A percentile compares a stretch with the other conserved stretches of the same genome.
These are phyloP conservation scores for Steinernema hermaphroditum DNA, from an alignment of 2,888 invertebrate species.

Conservation along the genomic window DNA sequence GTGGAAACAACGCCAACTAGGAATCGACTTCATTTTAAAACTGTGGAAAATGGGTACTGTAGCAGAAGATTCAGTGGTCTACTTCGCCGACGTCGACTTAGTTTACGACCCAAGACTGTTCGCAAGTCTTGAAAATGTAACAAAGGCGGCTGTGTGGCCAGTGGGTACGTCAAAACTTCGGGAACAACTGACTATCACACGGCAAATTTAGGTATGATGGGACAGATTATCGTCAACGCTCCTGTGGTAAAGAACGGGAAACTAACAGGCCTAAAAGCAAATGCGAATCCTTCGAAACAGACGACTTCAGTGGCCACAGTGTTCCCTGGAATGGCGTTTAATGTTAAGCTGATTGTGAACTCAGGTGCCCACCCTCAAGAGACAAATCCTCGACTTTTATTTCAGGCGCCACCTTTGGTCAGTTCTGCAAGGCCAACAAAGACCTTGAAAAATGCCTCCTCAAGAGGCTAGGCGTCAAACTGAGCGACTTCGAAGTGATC, in stretches of 20 bases:
- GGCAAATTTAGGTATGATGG: neutral
- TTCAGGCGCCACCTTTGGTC: neutral
- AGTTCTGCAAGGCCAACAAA: neutral
- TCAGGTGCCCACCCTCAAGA: neutral
- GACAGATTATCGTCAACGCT: slow-evolving; percentile 1
- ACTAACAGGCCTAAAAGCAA: neutral
- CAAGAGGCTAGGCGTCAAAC: neutral
- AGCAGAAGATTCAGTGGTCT: neutral
- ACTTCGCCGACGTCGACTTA: neutral
- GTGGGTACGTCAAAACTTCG: too few relatives aligned
- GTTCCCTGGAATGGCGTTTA: slow-evolving; percentile 8
- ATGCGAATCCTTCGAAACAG: neutral
- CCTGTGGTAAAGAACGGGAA: neutral
- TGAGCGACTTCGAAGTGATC: neutral
- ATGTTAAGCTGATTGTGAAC: neutral
- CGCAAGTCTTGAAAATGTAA: neutral
- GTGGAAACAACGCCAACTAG: neutral
- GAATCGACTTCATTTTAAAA: neutral
- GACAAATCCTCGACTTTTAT: too few relatives aligned
- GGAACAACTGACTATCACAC: too few relatives aligned
- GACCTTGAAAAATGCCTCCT: neutral
- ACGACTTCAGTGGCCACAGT: neutral
- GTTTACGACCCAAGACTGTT: neutral
- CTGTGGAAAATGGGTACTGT: neutral
- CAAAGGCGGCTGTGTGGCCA: neutral